Evolutionary conservation across 1,140 invertebrate genomes (phyloP).

Genomic region (Lepidurus packardi): DNA sequence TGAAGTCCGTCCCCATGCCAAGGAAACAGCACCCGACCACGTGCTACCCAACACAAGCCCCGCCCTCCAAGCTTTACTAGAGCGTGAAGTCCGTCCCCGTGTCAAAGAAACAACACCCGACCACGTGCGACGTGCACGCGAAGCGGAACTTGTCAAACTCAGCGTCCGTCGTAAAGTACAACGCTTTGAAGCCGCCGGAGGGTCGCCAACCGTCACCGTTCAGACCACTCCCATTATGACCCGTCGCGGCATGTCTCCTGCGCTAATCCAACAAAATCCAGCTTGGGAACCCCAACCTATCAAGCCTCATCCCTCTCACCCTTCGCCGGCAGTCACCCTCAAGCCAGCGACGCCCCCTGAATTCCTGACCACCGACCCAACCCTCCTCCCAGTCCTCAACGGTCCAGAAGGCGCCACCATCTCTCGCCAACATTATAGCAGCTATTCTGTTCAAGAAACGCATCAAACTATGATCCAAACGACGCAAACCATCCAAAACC

Average conservation of each 20-base stretch:
- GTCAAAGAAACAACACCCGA: slow-evolving; percentile 23
- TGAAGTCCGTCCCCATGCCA: background rate
- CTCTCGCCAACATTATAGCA: background rate
- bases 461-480: background rate
- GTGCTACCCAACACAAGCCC: slow-evolving; percentile 5
- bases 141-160: slow-evolving; percentile 31
- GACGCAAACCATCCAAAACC: slow-evolving; percentile 17
- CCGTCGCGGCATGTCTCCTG: slow-evolving; percentile 38
- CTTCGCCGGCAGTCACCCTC: background rate
- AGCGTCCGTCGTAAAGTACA: slow-evolving; percentile 33
- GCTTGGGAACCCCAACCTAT: slow-evolving; percentile 38
- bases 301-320: slow-evolving; percentile 37
- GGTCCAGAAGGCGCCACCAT: background rate
- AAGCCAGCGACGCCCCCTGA: background rate
- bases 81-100: slow-evolving; percentile 5
- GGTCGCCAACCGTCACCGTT: slow-evolving; percentile 49
- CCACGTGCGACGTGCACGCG: slow-evolving; percentile 27
- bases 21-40: background rate
- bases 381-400: slow-evolving; percentile 32
- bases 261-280: slow-evolving; percentile 15
- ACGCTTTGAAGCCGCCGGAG: slow-evolving; percentile 22
- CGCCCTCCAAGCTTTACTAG: slow-evolving; percentile 24
- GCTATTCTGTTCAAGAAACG: background rate
- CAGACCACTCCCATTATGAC: slow-evolving; percentile 48
- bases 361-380: background rate